Base-by-base conservation (phyloP, 2,113 vertebrate species). In the Morphnarchus princeps region DNA sequence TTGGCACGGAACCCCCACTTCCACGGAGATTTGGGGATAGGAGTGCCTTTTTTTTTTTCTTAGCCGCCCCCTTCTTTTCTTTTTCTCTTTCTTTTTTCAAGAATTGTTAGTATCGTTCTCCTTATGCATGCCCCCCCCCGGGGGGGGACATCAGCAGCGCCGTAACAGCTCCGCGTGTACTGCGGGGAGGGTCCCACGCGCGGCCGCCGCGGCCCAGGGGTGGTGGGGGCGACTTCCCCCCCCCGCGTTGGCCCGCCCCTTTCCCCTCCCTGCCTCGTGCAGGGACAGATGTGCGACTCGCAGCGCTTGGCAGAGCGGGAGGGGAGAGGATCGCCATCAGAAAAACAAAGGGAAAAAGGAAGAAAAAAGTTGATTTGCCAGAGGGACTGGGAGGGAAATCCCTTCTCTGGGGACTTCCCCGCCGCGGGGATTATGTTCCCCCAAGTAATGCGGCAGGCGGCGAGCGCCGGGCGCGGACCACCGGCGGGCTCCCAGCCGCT, bases 381-480 rank as follows among this genome's bases (percentile, higher is more conserved):
- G 55, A 84, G 63, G 93, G 54, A 63, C 92, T 80, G 77, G 82
- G 91, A 90, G 91, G 82, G 96, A 95, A 97, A 96, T 96, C 95
- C 71, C 90, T 97, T 81, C 90, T 42, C 93, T 81, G 52, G 81
- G 94, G 92, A 85, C 26, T 45, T 87, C 97, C 80, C 52, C 76
- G 83, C 89, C 47, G 72, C 80, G 38, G 28, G 89, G 73, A 61
- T 91, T 80, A 42, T 97, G 93, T 97, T 91, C 92, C 95, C 96
- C 93, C 87, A 96, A 97, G 97, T 88, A 86, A 97, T n/a, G 79
- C 63, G 34, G 40, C 29, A 71, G 77, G 70, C 38, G 72, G 43
- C 38, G 71, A 79, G 73, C 38, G 70, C 47, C 66, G 82, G 92
- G 80, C 24, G 70, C 89, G 97, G 89, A 93, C 91, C 77, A 94